Conservation (phyloP, 2,888 invertebrate species). For the Drosophila prostipennis region DNA sequence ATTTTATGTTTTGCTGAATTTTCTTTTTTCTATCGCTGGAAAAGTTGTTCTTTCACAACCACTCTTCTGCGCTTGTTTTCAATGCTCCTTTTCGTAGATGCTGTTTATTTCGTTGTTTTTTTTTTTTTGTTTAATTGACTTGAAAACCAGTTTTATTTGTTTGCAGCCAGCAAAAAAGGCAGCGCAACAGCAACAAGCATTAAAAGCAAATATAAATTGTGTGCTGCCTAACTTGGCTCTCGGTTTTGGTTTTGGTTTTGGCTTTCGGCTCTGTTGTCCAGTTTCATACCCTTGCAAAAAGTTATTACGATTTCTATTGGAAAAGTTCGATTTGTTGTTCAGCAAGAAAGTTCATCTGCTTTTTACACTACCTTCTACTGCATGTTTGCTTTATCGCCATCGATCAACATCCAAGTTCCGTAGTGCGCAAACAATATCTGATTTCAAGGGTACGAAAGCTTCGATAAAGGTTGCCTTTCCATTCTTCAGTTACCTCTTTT, state of each 20-base stretch:
- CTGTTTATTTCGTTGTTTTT: conserved; percentile 32
- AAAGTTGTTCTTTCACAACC: conserved; percentile 37
- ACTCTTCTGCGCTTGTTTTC: conserved; percentile 30
- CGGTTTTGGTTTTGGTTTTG: conserved; percentile 3
- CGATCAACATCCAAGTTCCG: not conserved
- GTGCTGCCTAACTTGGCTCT: conserved; percentile 36
- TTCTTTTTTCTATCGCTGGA: conserved; percentile 26
- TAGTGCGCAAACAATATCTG: not conserved
- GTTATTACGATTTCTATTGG: not conserved
- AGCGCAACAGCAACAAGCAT: conserved; percentile 64
- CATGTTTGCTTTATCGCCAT: not conserved
- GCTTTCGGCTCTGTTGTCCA: conserved; percentile 19
- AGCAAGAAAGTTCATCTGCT: not conserved
- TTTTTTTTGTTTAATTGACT: conserved; percentile 70
- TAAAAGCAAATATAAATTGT: conserved; percentile 74
- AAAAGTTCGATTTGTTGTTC: conserved; percentile 2
- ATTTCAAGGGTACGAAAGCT: conserved; percentile 21
- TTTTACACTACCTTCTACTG: not conserved
- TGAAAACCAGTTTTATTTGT: conserved; percentile 76
- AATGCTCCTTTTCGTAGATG: conserved; percentile 42
- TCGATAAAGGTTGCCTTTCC: conserved; percentile 19
- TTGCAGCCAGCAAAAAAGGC: conserved; percentile 60
- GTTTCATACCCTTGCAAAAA: conserved; percentile 17
- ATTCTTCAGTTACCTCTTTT: conserved; percentile 45
- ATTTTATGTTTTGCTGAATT: not conserved